Conservation (phyloP, 2,797 vertebrate genomes). For the Echiichthys vipera region DNA sequence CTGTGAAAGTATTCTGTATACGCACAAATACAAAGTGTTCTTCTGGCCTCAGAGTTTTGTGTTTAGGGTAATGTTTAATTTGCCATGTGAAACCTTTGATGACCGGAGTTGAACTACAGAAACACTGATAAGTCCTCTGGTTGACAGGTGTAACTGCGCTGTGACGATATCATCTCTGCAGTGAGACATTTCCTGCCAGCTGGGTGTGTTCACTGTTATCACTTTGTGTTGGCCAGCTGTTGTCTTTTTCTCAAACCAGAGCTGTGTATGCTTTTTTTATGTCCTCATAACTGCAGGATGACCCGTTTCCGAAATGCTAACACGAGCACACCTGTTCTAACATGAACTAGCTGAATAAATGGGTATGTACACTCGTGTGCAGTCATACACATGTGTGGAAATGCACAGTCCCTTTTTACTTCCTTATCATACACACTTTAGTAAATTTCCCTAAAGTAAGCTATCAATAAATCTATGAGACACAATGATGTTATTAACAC, state of each 20-base stretch:
- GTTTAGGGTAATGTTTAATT: neutral
- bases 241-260: neutral
- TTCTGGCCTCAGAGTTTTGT: neutral
- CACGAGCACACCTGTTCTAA: neutral
- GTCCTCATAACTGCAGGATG: neutral
- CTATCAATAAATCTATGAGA: neutral
- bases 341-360: neutral
- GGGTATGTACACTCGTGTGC: neutral
- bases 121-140: neutral
- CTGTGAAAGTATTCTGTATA: neutral
- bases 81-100: neutral
- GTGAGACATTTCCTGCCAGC: neutral
- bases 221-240: neutral
- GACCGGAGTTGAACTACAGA: neutral
- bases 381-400: neutral
- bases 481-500: neutral
- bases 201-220: conserved; percentile 29
- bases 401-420: neutral
- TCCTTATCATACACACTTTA: neutral
- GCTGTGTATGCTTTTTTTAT: neutral
- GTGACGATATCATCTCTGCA: conserved; percentile 3
- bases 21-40: neutral
- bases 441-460: neutral
- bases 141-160: conserved; percentile 6
- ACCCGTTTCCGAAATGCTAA: neutral